These are phyloP conservation scores for Bubo scandiacus DNA, from an alignment of 2,113 vertebrate genomes.

Conservation along the genomic window DNA sequence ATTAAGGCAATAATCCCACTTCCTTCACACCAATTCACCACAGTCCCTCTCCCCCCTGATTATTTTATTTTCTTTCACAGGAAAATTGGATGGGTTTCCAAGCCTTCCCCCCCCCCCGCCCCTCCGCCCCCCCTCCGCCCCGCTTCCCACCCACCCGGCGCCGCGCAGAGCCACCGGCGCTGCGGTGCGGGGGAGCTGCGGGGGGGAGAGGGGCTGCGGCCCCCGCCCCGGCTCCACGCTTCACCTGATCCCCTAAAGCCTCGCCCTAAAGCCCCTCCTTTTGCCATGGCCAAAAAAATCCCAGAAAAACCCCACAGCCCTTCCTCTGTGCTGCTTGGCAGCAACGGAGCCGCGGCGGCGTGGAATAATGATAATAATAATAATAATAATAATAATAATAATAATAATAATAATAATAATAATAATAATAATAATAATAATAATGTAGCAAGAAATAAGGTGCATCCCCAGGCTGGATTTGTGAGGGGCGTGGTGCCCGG, in stretches of 20 bases:
- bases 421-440: not conserved
- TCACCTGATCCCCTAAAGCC: too few species aligned
- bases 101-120: not conserved
- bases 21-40: not conserved
- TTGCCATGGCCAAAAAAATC: too few species aligned
- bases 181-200: too few species aligned
- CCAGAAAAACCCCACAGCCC: too few species aligned
- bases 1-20: slow-evolving; percentile 22
- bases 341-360: too few species aligned
- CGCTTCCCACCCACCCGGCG: too few species aligned
- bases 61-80: slow-evolving; percentile 27
- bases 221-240: too few species aligned
- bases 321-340: too few species aligned
- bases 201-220: too few species aligned
- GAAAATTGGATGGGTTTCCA: slow-evolving; percentile 17
- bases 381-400: not conserved
- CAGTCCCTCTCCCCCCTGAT: not conserved
- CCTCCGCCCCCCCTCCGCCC: not conserved
- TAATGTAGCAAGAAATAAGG: not conserved
- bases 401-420: not conserved
- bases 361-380: not conserved
- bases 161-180: too few species aligned
- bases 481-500: not conserved
- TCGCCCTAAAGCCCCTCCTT: too few species aligned
- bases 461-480: not conserved